Conservation (phyloP, 2,797 vertebrate species). For the Pachyuromys duprasi region DNA sequence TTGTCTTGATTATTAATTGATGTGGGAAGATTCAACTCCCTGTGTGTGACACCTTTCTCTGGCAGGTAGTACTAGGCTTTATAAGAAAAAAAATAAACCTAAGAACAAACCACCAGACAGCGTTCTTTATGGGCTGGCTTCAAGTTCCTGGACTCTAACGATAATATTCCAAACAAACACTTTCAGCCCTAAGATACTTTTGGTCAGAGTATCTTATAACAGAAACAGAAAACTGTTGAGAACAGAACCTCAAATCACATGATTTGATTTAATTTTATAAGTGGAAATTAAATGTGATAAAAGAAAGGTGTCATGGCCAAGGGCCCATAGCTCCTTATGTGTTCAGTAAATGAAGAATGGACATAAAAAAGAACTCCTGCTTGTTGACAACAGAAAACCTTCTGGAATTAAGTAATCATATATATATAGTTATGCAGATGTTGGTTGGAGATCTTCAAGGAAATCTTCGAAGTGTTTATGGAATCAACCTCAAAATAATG, state of each 20-base stretch:
- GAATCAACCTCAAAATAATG: background rate
- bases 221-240: background rate
- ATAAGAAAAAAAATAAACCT: background rate
- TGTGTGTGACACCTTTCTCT: background rate
- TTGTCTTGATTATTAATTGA: background rate
- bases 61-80: background rate
- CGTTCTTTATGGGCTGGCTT: background rate
- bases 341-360: background rate
- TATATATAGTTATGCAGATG: too few relatives aligned
- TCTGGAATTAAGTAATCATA: too few relatives aligned
- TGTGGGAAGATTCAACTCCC: background rate
- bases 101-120: background rate
- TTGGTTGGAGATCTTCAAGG: background rate
- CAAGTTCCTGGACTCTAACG: background rate
- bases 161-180: background rate
- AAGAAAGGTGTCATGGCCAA: background rate
- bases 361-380: background rate
- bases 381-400: background rate
- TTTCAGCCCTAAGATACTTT: background rate
- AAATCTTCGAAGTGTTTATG: background rate
- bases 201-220: background rate
- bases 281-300: background rate
- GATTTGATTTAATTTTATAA: background rate
- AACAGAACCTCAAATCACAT: background rate
- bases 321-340: too few relatives aligned